phyloP scores from a whole-genome alignment of 2,888 invertebrate genomes.

The Syrista parreyssii region DNA sequence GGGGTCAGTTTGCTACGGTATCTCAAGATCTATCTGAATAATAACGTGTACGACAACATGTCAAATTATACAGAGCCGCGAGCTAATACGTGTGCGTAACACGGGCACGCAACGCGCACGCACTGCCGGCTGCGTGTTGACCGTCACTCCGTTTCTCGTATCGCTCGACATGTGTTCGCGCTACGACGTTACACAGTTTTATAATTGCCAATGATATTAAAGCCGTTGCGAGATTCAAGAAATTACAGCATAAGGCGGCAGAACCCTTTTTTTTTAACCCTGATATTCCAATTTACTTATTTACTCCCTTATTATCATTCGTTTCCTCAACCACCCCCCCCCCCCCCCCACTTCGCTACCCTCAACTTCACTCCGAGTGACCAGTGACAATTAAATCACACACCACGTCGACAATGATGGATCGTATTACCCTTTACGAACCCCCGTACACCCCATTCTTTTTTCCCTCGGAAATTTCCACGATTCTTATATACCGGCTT shows the following conservation, averaged over 20 bases:
- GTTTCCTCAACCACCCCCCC: no score
- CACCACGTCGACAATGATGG: slow-evolving; percentile 63
- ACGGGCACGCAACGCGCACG: slow-evolving; percentile 36
- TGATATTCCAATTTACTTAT: slow-evolving; percentile 5
- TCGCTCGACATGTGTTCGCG: slow-evolving; percentile 52
- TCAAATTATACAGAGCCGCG: slow-evolving; percentile 64
- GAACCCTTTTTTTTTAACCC: slow-evolving; percentile 7
- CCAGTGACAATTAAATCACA: slow-evolving; percentile 64
- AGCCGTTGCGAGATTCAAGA: slow-evolving; percentile 35
- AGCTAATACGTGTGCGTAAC: slow-evolving; percentile 27
- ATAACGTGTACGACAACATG: slow-evolving; percentile 66
- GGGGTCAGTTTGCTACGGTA: slow-evolving; percentile 45
- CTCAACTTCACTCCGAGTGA: neutral
- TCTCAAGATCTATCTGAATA: slow-evolving; percentile 65
- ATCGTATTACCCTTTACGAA: slow-evolving; percentile 39
- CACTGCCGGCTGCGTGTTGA: slow-evolving; percentile 37
- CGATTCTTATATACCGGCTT: slow-evolving; percentile 21
- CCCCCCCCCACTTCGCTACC: neutral
- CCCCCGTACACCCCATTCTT: slow-evolving; percentile 19
- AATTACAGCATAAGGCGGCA: slow-evolving; percentile 17
- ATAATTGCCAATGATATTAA: slow-evolving; percentile 47
- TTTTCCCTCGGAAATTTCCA: slow-evolving; percentile 40
- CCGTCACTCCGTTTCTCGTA: slow-evolving; percentile 18
- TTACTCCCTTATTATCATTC: neutral
- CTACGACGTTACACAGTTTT: slow-evolving; percentile 50